Evolutionary conservation across 2,888 invertebrate species (phyloP).

Genomic region (Cenopis cana): DNA sequence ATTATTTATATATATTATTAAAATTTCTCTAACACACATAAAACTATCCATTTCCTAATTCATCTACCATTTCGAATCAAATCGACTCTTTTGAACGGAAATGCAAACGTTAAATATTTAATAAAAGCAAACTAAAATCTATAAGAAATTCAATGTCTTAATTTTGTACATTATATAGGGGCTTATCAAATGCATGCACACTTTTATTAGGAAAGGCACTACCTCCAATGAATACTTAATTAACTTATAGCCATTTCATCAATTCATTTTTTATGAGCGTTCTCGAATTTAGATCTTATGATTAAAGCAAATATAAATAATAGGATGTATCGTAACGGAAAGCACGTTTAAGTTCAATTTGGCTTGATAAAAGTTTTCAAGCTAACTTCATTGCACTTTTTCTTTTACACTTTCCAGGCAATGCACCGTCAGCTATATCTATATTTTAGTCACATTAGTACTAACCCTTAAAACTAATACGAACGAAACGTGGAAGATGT

Average conservation of each 20-base stretch:
- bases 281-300: conserved; percentile 43
- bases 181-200: conserved; percentile 63
- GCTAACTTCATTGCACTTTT: background rate
- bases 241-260: conserved; percentile 38
- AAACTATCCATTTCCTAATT: conserved; percentile 22
- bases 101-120: conserved; percentile 59
- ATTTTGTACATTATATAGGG: conserved; percentile 53
- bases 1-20: conserved; percentile 3
- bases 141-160: conserved; percentile 57
- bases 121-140: conserved; percentile 53
- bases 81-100: conserved; percentile 49
- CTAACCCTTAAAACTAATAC: conserved; percentile 40
- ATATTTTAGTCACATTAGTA: conserved; percentile 10
- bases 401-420: background rate
- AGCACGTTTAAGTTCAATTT: conserved; percentile 28
- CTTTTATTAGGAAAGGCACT: conserved; percentile 65
- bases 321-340: conserved; percentile 30
- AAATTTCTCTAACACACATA: conserved; percentile 24
- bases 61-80: conserved; percentile 48
- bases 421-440: conserved; percentile 13
- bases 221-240: conserved; percentile 51
- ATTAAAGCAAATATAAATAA: conserved; percentile 45
- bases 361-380: conserved; percentile 24
- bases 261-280: conserved; percentile 46
- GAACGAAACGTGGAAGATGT: conserved; percentile 71